Base-by-base conservation (phyloP, 2,888 invertebrate species). In the Saturnia japonica region DNA sequence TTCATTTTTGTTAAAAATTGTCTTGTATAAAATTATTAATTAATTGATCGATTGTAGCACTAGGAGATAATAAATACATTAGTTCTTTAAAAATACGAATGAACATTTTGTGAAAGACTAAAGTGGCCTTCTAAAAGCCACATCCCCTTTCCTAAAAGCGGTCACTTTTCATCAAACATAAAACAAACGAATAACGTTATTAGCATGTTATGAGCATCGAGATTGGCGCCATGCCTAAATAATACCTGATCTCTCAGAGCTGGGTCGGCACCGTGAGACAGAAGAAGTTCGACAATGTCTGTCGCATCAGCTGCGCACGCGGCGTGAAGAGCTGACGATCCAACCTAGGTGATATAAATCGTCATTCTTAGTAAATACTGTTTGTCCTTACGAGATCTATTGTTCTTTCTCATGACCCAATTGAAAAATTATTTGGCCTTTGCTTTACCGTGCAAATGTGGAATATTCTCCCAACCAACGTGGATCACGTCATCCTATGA, bases 311-410 rank as follows among this genome's bases (percentile, higher is more conserved):
- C 95, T 74, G 96, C 95, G 77, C 96, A 96, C 34, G 97, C 96
- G 72, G 97, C 94, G 88, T 97, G 97, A 47, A 97, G 91, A 0
- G 97, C 96, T 42, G 97, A 96, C 74, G 96, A 95, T 0, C 96
- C 96, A 75, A 94, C 95, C 95, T 96, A 75, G 0, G 51, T 12
- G 22, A 69, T 51, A 25, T 7, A 22, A 54, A 54, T 9, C 22
- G 2, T 54, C n/a, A 22, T n/a, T 51, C 19, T 9, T 22, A 11
- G 11, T 11, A 9, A n/a, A 22, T 22, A 22, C 54, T 7, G 3
- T n/a, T 54, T 54, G 22, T 1, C 1, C 2, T 22, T 22, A n/a
- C n/a, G n/a, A n/a, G n/a, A n/a, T n/a, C n/a, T n/a, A n/a, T n/a
- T n/a, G n/a, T n/a, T n/a, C n/a, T n/a, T n/a, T 54, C 54, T 11